Evolutionary conservation across 2,113 vertebrate species (phyloP).

Genomic region (Pipa parva): DNA sequence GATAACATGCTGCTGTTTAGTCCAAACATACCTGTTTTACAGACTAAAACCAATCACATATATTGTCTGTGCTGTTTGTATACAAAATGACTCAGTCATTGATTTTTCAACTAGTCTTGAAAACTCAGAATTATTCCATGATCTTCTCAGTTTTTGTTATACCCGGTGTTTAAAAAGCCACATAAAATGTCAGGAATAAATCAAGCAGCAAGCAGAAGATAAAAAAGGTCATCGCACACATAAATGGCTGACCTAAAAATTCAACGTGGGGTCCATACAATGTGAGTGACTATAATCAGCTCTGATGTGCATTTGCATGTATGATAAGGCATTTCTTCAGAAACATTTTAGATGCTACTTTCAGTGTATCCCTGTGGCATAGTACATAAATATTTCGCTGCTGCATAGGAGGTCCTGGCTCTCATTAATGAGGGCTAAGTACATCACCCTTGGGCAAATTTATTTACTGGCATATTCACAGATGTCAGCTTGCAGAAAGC

Average conservation of each 20-base stretch:
- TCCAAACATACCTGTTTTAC: too few species aligned
- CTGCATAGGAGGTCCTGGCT: rapidly evolving
- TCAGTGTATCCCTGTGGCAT: neutral
- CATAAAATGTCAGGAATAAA: slow-evolving; percentile 6
- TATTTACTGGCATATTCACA: neutral
- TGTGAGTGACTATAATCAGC: neutral
- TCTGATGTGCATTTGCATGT: neutral
- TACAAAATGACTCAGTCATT: too few species aligned
- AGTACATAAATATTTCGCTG: neutral
- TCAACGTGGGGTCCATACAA: neutral
- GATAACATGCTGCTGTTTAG: too few species aligned
- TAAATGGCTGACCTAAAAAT: slow-evolving; percentile 26
- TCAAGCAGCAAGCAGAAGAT: slow-evolving; percentile 23
- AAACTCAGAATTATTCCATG: too few species aligned
- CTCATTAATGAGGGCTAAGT: slow-evolving; percentile 17
- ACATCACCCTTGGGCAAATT: neutral
- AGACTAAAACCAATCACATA: too few species aligned
- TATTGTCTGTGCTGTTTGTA: too few species aligned
- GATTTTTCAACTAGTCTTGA: too few species aligned
- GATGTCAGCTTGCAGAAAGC: slow-evolving; percentile 5
- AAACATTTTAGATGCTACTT: slow-evolving; percentile 20
- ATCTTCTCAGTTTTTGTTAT: too few species aligned
- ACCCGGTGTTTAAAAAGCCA: too few species aligned
- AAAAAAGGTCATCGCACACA: slow-evolving; percentile 27
- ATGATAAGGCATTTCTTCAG: slow-evolving; percentile 24